Conservation (phyloP, 1,140 invertebrate genomes). For the Atta texana region DNA sequence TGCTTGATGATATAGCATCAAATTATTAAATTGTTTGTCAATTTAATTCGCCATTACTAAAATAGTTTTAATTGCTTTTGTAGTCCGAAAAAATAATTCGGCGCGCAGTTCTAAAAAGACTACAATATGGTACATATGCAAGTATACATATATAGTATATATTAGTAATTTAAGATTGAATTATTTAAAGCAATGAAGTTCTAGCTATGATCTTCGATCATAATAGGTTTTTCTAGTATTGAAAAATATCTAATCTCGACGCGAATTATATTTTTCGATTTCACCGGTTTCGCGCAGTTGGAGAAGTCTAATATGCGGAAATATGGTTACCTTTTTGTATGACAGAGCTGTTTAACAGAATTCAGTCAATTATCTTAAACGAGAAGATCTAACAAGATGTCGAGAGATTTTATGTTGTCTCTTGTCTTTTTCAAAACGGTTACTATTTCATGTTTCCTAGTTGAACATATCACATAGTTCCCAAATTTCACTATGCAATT, state of each 20-base stretch:
- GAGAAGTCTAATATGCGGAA: slow-evolving; percentile 21
- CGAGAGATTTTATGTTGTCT: neutral
- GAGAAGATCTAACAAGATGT: slow-evolving; percentile 15
- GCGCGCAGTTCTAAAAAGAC: no score
- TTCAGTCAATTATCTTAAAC: slow-evolving; percentile 42
- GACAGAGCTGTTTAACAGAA: slow-evolving; percentile 25
- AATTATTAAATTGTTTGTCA: no score
- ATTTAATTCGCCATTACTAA: no score
- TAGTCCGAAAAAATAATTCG: no score
- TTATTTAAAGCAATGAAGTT: no score
- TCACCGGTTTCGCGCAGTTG: neutral
- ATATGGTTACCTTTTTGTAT: slow-evolving; percentile 7
- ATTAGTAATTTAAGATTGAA: no score
- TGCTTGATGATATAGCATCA: no score
- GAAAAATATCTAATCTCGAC: neutral
- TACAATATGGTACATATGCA: no score
- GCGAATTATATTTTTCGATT: slow-evolving; percentile 33
- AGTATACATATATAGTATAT: no score
- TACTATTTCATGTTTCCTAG: neutral
- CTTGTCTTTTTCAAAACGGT: neutral
- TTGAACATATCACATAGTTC: neutral
- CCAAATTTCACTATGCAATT: neutral
- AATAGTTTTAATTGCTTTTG: no score
- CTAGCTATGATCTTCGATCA: no score
- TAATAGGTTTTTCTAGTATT: no score